Percentiles rank a stretch among this genome's conserved stretches.
phyloP scores from a whole-genome alignment of 2,113 vertebrate genomes.

The Oncorhynchus keta region DNA sequence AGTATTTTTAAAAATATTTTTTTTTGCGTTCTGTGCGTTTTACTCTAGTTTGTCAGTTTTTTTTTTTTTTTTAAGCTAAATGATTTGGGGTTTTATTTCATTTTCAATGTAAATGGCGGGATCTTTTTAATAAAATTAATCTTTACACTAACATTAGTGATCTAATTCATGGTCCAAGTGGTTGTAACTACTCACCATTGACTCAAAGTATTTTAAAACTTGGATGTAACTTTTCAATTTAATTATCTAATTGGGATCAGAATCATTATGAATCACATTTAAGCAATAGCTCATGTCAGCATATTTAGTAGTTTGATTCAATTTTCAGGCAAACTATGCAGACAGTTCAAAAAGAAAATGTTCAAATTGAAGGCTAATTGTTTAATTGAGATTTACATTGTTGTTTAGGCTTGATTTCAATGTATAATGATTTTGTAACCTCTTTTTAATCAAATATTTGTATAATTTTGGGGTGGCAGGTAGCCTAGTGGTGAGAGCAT shows the following conservation, averaged over 20 bases:
- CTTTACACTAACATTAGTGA: background rate
- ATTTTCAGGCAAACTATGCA: background rate
- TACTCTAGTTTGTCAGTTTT: background rate
- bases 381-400: no score
- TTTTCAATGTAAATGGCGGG: slow-evolving; percentile 10
- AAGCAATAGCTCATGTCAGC: background rate
- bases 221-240: slow-evolving; percentile 1
- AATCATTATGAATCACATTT: background rate
- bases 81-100: slow-evolving; percentile 3
- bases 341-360: background rate
- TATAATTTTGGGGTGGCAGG: no score
- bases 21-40: background rate
- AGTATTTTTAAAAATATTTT: background rate
- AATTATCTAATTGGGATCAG: background rate
- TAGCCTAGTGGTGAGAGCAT: no score
- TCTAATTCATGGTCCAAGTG: background rate
- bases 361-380: background rate
- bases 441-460: no score
- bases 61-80: background rate
- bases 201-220: background rate
- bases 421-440: no score
- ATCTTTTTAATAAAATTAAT: slow-evolving; percentile 16
- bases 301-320: no score
- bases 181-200: background rate
- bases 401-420: no score